Percentiles rank a stretch among this genome's conserved stretches.
phyloP scores from a whole-genome alignment of 2,888 invertebrate genomes.

The Tubulanus polymorphus region DNA sequence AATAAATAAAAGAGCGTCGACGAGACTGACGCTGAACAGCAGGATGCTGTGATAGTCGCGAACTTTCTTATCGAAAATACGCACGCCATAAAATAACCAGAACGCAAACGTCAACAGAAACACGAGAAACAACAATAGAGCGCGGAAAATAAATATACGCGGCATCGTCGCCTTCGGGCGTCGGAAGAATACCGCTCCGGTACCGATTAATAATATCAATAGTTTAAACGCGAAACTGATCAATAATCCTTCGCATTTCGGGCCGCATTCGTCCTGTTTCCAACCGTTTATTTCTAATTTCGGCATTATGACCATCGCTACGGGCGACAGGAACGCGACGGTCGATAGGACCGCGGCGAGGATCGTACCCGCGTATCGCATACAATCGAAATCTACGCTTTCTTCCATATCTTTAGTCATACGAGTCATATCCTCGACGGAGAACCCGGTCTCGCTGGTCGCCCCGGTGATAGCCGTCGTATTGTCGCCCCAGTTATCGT shows the following conservation, averaged over 20 bases:
- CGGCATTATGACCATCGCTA: constrained; percentile 92
- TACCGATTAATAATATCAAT: constrained; percentile 79
- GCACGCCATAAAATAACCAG: constrained; percentile 97
- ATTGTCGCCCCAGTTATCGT: constrained; percentile 99
- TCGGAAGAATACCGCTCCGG: constrained; percentile 88
- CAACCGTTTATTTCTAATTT: constrained; percentile 67
- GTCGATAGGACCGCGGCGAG: constrained; percentile 75
- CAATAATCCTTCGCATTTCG: constrained; percentile 72
- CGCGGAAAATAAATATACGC: constrained; percentile 83
- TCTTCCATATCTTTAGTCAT: constrained; percentile 46
- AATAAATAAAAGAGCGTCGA: constrained; percentile 89
- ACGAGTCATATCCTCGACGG: constrained; percentile 71
- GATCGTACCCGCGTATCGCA: constrained; percentile 71
- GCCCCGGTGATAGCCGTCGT: constrained; percentile 93
- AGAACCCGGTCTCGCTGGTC: constrained; percentile 94
- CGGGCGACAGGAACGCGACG: constrained; percentile 83
- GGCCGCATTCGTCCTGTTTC: constrained; percentile 31
- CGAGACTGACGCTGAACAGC: constrained; percentile 85
- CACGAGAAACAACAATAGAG: constrained; percentile 81
- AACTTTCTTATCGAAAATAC: constrained; percentile 58
- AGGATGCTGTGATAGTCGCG: constrained; percentile 75
- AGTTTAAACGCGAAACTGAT: constrained; percentile 88
- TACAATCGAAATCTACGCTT: constrained; percentile 44
- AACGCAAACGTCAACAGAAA: constrained; percentile 91
- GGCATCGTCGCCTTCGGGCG: constrained; percentile 83